Evolutionary conservation across 2,113 vertebrate species (phyloP), one percentile per base, ranked within the genome.

Genomic region (Dasypus novemcinctus): DNA sequence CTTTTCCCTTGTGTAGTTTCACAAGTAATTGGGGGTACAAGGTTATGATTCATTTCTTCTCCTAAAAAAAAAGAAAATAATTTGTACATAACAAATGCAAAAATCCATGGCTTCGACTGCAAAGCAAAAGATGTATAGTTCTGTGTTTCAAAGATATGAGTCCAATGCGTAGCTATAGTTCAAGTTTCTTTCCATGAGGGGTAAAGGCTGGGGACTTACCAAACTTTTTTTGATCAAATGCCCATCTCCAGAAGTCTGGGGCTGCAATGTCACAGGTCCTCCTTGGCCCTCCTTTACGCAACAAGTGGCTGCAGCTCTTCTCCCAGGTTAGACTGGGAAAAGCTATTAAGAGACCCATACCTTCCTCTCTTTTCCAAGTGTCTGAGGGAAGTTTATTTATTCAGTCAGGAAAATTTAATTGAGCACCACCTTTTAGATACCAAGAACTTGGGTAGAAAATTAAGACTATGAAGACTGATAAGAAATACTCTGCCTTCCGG

Each of bases 11-110:
- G 81, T 49, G 83, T 23, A 33, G 49, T 43, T 69, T 83, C 57
- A 59, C 36, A 78, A 89, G 79, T 85, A 75, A 75, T 69, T 93
- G 91, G 83, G 82, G 27, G 68, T 57, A 33, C 33, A 79, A 49
- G 33, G 57, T 72, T 94, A 46, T 57, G 23, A 83, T 91, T 90
- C 82, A 89, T 75, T 95, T 82, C 75, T 49, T 95, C 36, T 68
- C 21, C 57, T 81, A 66, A 90, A 95, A 79, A 41, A 91, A 96
- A 88, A 57, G 9, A 31, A 83, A 38, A 82, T 83, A 94, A 31
- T n/a, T 17, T 23, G 8, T 71, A 31, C 12, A 14, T 49, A 74
- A 74, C n/a, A 82, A 86, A 89, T 69, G 79, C 69, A 89, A 82
- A 92, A 89, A 33, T 80, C 27, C 29, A 89, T 80, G 54, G 20